Evolutionary conservation across 2,113 vertebrate species (phyloP).

Genomic region (Falco punctatus): DNA sequence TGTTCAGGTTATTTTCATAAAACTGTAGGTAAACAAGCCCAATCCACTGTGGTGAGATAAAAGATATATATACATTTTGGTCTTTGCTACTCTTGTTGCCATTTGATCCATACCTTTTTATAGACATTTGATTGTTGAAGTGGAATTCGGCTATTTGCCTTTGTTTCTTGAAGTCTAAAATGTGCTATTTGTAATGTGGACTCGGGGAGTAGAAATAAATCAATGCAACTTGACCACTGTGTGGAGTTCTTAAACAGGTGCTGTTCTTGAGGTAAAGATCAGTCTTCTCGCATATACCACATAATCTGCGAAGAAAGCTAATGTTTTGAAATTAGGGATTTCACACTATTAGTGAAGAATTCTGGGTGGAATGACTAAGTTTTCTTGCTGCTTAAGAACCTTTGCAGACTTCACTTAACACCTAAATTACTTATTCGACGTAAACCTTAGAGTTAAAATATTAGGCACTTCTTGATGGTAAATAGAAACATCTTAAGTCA

Average conservation of each 20-base stretch:
- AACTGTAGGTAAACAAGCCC: neutral
- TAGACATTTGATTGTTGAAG: conserved; percentile 15
- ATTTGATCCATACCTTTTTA: conserved; percentile 26
- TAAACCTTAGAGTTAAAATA: neutral
- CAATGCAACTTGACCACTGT: conserved; percentile 15
- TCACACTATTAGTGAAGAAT: neutral
- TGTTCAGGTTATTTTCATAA: conserved; percentile 22
- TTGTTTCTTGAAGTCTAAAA: conserved; percentile 43
- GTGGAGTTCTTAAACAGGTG: conserved; percentile 4
- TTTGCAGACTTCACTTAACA: neutral
- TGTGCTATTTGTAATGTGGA: conserved; percentile 59
- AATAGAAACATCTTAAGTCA: neutral
- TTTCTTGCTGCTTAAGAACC: neutral
- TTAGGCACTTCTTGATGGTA: neutral
- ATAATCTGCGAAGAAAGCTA: neutral
- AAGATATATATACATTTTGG: neutral
- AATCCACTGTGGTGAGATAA: neutral
- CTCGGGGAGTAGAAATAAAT: conserved; percentile 66
- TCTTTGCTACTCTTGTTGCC: conserved; percentile 15
- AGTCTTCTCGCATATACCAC: neutral
- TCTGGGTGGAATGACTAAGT: neutral
- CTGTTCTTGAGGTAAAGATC: neutral
- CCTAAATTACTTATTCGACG: neutral
- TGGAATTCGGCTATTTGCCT: conserved; percentile 35
- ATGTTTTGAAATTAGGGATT: neutral